Percentiles rank a stretch among this genome's conserved stretches.
Conservation (phyloP, 37 sponge, comb jelly and placozoan species). For the Ephydatia muelleri region DNA sequence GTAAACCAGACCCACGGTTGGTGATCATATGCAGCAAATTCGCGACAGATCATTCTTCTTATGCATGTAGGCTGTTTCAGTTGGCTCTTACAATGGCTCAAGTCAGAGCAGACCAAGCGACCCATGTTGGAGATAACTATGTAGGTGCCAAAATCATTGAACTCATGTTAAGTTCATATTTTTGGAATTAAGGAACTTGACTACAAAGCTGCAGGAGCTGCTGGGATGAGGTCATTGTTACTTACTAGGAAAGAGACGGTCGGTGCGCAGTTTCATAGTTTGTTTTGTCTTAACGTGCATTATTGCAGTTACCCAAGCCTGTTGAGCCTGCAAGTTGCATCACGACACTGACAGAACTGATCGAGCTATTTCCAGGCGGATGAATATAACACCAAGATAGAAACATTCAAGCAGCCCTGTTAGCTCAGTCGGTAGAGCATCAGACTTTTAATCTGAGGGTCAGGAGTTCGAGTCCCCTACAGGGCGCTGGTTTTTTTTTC, state of each 20-base stretch:
- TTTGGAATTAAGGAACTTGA: constrained; percentile 25
- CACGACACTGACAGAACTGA: background rate
- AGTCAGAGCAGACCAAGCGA: background rate
- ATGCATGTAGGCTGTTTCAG: constrained; percentile 37
- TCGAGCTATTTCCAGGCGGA: background rate
- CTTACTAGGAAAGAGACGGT: constrained; percentile 11
- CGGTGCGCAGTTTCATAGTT: background rate
- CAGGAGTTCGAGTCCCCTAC: constrained; percentile 90
- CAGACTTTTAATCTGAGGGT: constrained; percentile 94
- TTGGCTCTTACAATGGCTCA: constrained; percentile 21
- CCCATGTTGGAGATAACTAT: constrained; percentile 49
- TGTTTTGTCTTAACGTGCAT: background rate
- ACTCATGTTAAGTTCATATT: background rate
- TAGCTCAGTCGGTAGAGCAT: constrained; percentile 96
- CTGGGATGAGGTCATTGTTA: constrained; percentile 37
- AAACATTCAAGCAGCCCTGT: constrained; percentile 43
- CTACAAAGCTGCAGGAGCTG: constrained; percentile 33
- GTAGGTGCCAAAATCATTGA: background rate
- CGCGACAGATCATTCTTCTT: background rate
- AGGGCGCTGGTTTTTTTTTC: constrained; percentile 62
- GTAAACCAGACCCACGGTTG: constrained; percentile 45
- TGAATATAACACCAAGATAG: background rate
- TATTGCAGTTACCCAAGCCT: too few relatives aligned
- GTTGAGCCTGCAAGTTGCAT: too few relatives aligned
- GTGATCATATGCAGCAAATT: background rate